Conservation (phyloP, 2,797 vertebrate species). For the Lutjanus argentimaculatus region DNA sequence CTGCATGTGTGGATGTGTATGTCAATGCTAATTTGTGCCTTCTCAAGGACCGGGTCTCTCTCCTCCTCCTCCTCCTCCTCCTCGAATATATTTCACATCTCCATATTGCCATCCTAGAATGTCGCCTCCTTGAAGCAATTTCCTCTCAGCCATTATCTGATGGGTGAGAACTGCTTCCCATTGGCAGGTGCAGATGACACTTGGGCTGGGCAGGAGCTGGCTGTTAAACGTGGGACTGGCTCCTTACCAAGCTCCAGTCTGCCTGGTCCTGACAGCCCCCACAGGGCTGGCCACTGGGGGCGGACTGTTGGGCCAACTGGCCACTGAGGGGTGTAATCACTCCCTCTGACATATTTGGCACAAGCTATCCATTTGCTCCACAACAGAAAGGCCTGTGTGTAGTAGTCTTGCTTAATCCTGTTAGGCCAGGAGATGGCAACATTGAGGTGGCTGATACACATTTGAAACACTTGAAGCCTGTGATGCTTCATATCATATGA, state of each 20-base stretch:
- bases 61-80: conserved; percentile 52
- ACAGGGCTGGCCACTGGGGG: conserved; percentile 79
- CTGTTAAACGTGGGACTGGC: conserved; percentile 77
- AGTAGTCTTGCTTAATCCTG: conserved; percentile 67
- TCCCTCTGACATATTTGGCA: conserved; percentile 84
- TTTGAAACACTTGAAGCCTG: conserved; percentile 38
- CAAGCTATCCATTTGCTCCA: conserved; percentile 65
- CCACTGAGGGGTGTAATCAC: conserved; percentile 84
- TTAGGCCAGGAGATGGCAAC: conserved; percentile 85
- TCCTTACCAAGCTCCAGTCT: conserved; percentile 74
- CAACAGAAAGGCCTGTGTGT: conserved; percentile 53
- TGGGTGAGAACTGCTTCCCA: conserved; percentile 77
- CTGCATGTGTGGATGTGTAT: conserved; percentile 36
- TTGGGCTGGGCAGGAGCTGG: conserved; percentile 76
- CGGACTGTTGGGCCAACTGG: conserved; percentile 83
- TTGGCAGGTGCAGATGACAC: conserved; percentile 82
- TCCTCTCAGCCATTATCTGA: conserved; percentile 85
- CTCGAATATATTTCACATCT: conserved; percentile 80
- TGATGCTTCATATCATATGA: conserved; percentile 40
- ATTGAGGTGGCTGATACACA: conserved; percentile 77
- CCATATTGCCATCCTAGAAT: conserved; percentile 77
- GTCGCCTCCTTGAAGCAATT: conserved; percentile 84
- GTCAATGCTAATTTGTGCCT: conserved; percentile 75
- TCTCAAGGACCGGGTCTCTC: conserved; percentile 77
- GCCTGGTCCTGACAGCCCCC: conserved; percentile 76